Percentiles rank a stretch among this genome's conserved stretches.
phyloP scores from a whole-genome alignment of 2,888 invertebrate species.

The Tachina grossa region DNA sequence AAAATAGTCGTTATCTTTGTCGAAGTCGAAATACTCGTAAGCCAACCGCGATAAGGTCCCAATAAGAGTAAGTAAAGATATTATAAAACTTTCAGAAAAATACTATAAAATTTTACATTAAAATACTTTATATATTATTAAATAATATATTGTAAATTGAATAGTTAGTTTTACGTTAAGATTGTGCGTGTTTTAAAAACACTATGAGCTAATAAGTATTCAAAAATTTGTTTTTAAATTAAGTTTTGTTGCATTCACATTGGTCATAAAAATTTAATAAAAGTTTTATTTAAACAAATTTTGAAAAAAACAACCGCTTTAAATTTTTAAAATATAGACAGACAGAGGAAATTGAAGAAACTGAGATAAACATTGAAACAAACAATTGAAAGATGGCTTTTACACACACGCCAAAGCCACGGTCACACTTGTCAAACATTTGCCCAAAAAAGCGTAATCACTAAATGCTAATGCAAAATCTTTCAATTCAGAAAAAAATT shows the following conservation, averaged over 20 bases:
- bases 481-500: no score
- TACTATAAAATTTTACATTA: slow-evolving; percentile 36
- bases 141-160: slow-evolving; percentile 62
- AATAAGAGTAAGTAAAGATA: slow-evolving; percentile 21
- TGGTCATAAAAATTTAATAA: not conserved
- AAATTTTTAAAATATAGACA: not conserved
- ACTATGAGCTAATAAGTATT: slow-evolving; percentile 1
- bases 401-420: no score
- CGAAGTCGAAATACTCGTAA: no score
- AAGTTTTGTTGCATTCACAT: slow-evolving; percentile 21
- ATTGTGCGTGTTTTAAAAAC: slow-evolving; percentile 50
- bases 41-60: no score
- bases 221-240: slow-evolving; percentile 12
- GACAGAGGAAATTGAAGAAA: not conserved
- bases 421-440: no score
- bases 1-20: no score
- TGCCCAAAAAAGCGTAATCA: no score
- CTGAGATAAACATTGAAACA: not conserved
- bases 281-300: not conserved
- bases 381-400: no score
- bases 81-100: slow-evolving; percentile 15
- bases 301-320: not conserved
- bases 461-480: no score
- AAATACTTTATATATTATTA: slow-evolving; percentile 46
- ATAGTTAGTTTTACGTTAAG: slow-evolving; percentile 29